These are phyloP conservation scores for Busseola fusca DNA, from an alignment of 2,888 invertebrate species.

Conservation along the genomic window DNA sequence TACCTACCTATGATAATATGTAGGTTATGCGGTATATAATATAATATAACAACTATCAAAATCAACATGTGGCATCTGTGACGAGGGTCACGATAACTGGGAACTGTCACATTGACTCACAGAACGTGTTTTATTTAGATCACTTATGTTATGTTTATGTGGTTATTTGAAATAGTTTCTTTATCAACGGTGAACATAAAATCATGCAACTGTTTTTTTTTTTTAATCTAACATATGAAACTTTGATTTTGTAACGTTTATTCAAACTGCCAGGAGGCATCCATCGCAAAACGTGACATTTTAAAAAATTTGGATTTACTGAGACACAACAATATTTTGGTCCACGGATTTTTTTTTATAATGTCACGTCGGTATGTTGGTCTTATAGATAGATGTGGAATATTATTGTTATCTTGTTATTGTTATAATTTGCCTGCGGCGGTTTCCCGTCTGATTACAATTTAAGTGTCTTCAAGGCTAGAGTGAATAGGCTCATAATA, in stretches of 20 bases:
- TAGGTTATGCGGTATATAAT: background rate
- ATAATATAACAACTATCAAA: constrained; percentile 25
- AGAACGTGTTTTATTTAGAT: constrained; percentile 36
- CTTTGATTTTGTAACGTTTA: background rate
- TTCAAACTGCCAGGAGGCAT: too few relatives aligned
- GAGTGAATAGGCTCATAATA: too few relatives aligned
- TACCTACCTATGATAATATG: background rate
- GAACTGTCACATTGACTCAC: background rate
- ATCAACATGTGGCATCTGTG: constrained; percentile 32
- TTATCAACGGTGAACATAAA: background rate
- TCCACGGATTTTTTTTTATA: too few relatives aligned
- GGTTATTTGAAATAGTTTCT: background rate
- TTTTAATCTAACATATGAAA: background rate
- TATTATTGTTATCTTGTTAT: too few relatives aligned
- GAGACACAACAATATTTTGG: background rate
- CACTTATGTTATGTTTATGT: background rate
- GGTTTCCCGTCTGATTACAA: too few relatives aligned
- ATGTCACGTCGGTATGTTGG: too few relatives aligned
- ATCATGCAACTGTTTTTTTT: background rate
- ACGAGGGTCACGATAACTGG: constrained; percentile 1
- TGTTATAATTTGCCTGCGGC: too few relatives aligned
- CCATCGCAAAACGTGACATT: too few relatives aligned
- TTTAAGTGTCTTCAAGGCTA: too few relatives aligned
- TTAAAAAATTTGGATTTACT: background rate
- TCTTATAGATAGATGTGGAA: too few relatives aligned